Base-by-base conservation (phyloP, 2,797 vertebrate species). In the Micrastur ruficollis region DNA sequence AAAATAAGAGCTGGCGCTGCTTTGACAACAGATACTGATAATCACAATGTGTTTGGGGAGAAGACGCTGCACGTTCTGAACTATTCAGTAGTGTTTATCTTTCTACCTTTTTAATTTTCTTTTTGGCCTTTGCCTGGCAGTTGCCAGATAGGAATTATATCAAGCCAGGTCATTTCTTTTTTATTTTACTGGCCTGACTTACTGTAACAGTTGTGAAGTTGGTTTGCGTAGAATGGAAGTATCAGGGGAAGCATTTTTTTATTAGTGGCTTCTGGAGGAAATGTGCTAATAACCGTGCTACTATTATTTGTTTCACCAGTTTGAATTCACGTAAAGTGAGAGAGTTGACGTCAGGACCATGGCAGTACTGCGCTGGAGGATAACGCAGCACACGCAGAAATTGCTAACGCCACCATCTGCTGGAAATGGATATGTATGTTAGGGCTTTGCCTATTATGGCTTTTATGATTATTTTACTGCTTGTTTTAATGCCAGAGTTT, bases 331-430 rank as follows among this genome's bases (percentile, higher is more conserved):
- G 3, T 32, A 20, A 68, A 86, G 58, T 23, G 61, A 78, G 18
- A 61, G 53, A 80, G 38, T 32, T 59, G 66, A 90, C 6, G 2
- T 79, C 72, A 93, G 92, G 52, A 72, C 8, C 58, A 47, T 68
- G 72, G 56, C 50, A 65, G 36, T 15, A 62, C 76, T 7, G 18
- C 0, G 0, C 67, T 20, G 18, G 52, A 79, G 67, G 22, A 79
- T 18, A 61, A 70, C 0, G 2, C n/a, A 80, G 59, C 1, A 1
- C 38, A 56, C 1, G 5, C 42, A 74, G 83, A 29, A 74, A 91
- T 34, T 92, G 81, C 90, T 85, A 68, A 82, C 12, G 52, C 73
- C 86, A 94, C 83, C 90, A 81, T 90, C 90, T 95, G 90, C 89
- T 81, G 89, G 90, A 90, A 96, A 79, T 12, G 19, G 58, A 88